Base-by-base conservation (phyloP, 37 sponge, comb jelly and placozoan species). In the Chondrilla cf. caribensis region DNA sequence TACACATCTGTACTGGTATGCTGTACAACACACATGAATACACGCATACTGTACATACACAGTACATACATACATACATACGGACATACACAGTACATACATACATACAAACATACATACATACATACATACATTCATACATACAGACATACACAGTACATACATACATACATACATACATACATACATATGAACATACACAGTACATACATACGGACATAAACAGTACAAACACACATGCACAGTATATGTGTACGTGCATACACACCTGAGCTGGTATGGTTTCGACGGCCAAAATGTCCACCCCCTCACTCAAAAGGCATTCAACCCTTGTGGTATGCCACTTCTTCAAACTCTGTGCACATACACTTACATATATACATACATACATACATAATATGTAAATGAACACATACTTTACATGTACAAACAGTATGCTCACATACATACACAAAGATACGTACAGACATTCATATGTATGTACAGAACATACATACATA, bases 231-330 rank as follows among this genome's bases (percentile, higher is more conserved):
- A 21, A 60, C 64, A 60, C 64, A 60, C 64, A 60, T n/a, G 29
- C 32, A 67, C 35, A 28, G 5, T 1, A 67, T 4, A 28, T 4
- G 29, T 33, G 29, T 33, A 67, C 68, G 29, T 33, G 17, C 2
- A 28, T 4, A 43, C 85, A 38, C 68, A 85, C 85, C 32, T 78
- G 55, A 28, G 89, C 86, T 42, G 95, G 95, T 36, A 86, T 72
- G 14, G 95, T 95, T 57, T 95, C 95, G 59, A 86, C 58, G 25
- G 95, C 95, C 22, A 95, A 37, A 0, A 95, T n/a, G 54, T 95
- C 95, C 15, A 85, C 95, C 2, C 82, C 88, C 21, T 39, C 43
- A 31, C 81, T 80, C 25, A 91, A 17, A 33, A 95, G 79, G 0
- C 58, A 57, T 9, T 68, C 24, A 9, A 95, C 37, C 21, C 90